These are phyloP conservation scores for Orgyia antiqua DNA, from an alignment of 2,888 invertebrate genomes.

Conservation along the genomic window DNA sequence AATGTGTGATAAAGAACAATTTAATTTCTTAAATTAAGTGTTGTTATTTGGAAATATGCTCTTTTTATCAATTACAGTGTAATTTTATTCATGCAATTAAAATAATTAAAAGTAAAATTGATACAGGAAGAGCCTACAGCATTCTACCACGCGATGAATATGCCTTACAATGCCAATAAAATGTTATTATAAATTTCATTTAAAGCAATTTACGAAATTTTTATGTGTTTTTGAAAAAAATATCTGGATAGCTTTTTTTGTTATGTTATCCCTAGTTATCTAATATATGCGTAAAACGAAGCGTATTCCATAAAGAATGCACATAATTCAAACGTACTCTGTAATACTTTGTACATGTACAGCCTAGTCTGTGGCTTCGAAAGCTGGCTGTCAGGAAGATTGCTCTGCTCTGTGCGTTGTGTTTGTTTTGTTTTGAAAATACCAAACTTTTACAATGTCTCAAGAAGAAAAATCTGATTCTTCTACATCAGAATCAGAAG, in stretches of 20 bases:
- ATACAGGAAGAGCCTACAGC: conserved; percentile 64
- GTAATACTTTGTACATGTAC: too few relatives aligned
- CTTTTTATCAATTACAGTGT: not conserved
- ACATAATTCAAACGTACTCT: too few relatives aligned
- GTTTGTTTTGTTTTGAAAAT: too few relatives aligned
- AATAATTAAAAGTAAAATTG: conserved; percentile 6
- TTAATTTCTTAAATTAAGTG: not conserved
- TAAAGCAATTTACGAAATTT: not conserved
- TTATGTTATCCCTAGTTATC: too few relatives aligned
- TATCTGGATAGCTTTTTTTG: too few relatives aligned
- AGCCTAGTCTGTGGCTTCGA: too few relatives aligned
- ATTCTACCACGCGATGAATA: conserved; percentile 48
- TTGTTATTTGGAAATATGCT: too few relatives aligned
- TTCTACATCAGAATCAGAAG: conserved; percentile 64
- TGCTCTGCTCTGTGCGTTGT: too few relatives aligned
- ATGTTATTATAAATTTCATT: conserved; percentile 19
- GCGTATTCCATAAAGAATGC: too few relatives aligned
- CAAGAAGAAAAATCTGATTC: conserved; percentile 42
- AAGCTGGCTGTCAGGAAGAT: too few relatives aligned
- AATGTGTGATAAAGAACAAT: not conserved
- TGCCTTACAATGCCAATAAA: conserved; percentile 41
- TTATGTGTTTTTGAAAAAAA: too few relatives aligned
- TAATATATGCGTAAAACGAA: too few relatives aligned
- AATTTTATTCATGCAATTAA: not conserved
- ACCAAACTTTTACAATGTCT: conserved; percentile 52